phyloP scores from a whole-genome alignment of 2,113 vertebrate species.

The Zapus hudsonius region DNA sequence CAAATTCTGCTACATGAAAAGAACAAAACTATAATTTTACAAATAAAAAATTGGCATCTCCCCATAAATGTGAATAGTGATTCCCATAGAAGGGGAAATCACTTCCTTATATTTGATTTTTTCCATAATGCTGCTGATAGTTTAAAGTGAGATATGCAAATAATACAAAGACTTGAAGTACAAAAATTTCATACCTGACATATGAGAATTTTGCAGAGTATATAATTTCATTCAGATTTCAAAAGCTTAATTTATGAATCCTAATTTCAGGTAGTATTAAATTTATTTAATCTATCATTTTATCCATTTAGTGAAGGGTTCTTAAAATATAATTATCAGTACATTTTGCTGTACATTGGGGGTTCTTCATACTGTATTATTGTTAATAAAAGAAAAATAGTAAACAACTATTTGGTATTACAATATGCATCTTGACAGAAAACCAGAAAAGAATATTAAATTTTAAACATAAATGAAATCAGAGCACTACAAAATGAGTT shows the following conservation, averaged over 20 bases:
- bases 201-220: not conserved
- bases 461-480: not conserved
- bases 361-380: not conserved
- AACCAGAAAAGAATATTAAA: not conserved
- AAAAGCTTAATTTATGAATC: not conserved
- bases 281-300: not conserved
- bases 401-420: not conserved
- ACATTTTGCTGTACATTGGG: not conserved
- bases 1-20: not conserved
- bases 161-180: not conserved
- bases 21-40: not conserved
- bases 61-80: too few species aligned
- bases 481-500: not conserved
- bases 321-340: accelerated
- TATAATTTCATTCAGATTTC: not conserved
- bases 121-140: not conserved
- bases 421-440: not conserved
- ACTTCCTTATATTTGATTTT: not conserved
- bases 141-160: not conserved
- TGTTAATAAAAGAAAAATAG: not conserved
- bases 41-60: not conserved
- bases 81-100: not conserved
- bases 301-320: not conserved
- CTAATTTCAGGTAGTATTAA: not conserved
- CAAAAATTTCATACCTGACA: not conserved